Evolutionary conservation across 2,113 vertebrate genomes (phyloP).

Genomic region (Scomber japonicus): DNA sequence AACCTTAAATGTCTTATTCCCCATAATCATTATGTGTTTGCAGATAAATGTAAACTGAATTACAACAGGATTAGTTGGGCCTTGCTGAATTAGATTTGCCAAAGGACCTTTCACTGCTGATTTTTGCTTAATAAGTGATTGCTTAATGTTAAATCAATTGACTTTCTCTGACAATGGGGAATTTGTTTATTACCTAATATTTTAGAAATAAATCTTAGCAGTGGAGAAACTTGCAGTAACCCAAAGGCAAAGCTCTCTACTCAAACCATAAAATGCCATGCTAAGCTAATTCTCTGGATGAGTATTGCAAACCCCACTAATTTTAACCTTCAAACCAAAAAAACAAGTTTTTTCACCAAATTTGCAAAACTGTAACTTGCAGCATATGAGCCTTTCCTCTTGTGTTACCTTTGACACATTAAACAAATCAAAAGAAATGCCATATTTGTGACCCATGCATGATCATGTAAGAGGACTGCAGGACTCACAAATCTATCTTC

Average conservation of each 20-base stretch:
- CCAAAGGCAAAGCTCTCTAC: neutral
- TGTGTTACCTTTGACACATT: too few relatives aligned
- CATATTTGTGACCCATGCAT: too few relatives aligned
- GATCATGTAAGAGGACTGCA: too few relatives aligned
- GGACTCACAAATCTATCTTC: too few relatives aligned
- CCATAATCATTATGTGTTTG: neutral
- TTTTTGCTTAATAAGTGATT: neutral
- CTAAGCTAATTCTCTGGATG: too few relatives aligned
- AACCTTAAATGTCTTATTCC: too few relatives aligned
- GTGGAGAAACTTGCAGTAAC: conserved; percentile 1
- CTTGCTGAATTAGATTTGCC: neutral
- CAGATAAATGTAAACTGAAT: neutral
- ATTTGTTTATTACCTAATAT: neutral
- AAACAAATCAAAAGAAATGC: too few relatives aligned
- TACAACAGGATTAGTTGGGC: neutral
- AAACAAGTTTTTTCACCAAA: too few relatives aligned
- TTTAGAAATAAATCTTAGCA: neutral
- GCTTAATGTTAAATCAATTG: neutral
- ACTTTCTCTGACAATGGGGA: neutral
- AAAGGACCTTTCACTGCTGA: neutral
- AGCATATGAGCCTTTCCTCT: too few relatives aligned
- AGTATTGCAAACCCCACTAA: neutral
- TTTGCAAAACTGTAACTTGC: too few relatives aligned
- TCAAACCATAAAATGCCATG: neutral
- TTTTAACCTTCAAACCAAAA: neutral